A percentile compares a stretch with the other conserved stretches of the same genome.
These are phyloP conservation scores for Spinus pinus DNA, from an alignment of 2,797 vertebrate genomes.

Conservation along the genomic window DNA sequence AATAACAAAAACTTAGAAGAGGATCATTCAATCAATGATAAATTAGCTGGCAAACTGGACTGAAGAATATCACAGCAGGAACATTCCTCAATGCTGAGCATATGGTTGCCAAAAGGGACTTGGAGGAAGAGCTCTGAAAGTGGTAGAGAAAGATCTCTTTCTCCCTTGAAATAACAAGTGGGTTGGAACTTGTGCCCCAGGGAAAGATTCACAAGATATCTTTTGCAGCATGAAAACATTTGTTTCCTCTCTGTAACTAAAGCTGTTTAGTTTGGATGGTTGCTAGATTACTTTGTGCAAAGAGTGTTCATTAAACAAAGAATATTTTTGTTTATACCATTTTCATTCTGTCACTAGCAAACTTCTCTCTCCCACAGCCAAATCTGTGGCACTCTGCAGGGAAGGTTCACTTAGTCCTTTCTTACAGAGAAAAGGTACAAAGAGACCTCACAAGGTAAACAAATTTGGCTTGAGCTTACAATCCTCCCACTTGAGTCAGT, in stretches of 20 bases:
- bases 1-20: background rate
- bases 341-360: background rate
- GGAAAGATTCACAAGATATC: background rate
- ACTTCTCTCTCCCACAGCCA: background rate
- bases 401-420: background rate
- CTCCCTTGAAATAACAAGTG: background rate
- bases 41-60: background rate
- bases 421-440: background rate
- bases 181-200: background rate
- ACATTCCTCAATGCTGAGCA: background rate
- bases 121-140: background rate
- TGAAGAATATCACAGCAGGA: background rate
- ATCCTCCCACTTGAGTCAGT: background rate
- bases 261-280: background rate
- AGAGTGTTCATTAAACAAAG: background rate
- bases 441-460: background rate
- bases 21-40: background rate
- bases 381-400: background rate
- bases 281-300: background rate
- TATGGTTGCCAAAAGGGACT: background rate
- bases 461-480: background rate
- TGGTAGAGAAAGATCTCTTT: background rate
- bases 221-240: conserved; percentile 20
- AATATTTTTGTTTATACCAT: background rate
- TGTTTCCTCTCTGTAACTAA: conserved; percentile 7